phyloP scores from a whole-genome alignment of 1,140 invertebrate species.

The Drosophila dunni region DNA sequence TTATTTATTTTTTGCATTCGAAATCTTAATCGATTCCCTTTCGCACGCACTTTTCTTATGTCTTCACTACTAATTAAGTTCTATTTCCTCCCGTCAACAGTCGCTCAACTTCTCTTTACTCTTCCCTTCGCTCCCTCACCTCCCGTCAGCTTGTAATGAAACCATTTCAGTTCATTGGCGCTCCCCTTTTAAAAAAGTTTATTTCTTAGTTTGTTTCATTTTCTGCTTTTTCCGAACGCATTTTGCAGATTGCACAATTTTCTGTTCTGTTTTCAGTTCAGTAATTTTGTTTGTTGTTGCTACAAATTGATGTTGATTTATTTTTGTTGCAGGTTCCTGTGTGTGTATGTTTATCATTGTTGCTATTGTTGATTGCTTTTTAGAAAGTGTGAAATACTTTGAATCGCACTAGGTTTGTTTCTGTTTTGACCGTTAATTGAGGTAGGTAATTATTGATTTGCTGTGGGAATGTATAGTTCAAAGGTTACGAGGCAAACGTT shows the following conservation, averaged over 20 bases:
- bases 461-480: constrained; percentile 35
- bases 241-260: constrained; percentile 78
- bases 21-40: constrained; percentile 4
- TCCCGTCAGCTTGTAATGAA: constrained; percentile 55
- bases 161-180: constrained; percentile 76
- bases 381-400: constrained; percentile 74
- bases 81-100: constrained; percentile 56
- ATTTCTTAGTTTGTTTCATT: constrained; percentile 35
- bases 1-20: too few species aligned
- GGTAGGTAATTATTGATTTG: constrained; percentile 69
- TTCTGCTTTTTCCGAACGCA: constrained; percentile 50
- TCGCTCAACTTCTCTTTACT: constrained; percentile 8
- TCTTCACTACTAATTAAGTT: constrained; percentile 65
- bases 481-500: constrained; percentile 4
- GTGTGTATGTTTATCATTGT: constrained; percentile 43
- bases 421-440: constrained; percentile 52
- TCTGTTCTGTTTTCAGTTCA: constrained; percentile 50
- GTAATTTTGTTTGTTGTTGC: constrained; percentile 34
- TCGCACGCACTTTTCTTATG: constrained; percentile 3
- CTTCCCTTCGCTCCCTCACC: neutral
- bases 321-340: constrained; percentile 41
- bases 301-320: constrained; percentile 77
- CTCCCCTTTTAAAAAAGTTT: constrained; percentile 42
- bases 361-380: constrained; percentile 66
- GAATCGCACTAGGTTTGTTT: constrained; percentile 34